Base-by-base conservation (phyloP, 2,113 vertebrate species). In the Zapornia atra region DNA sequence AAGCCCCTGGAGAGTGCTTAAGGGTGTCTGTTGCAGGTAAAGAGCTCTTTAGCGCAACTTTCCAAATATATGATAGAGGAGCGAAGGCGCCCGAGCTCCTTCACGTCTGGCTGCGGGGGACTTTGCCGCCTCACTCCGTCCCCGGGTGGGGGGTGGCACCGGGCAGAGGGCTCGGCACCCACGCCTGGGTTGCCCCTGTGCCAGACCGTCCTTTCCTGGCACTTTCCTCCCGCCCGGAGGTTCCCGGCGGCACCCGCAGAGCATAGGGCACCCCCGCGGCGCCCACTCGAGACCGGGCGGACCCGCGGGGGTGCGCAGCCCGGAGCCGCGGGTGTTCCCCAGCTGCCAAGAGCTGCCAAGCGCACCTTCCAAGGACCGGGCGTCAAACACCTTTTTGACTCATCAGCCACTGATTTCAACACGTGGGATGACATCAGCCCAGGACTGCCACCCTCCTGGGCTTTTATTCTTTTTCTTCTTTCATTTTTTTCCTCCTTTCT, bases 1-100 rank as follows among this genome's bases (percentile, higher is more conserved):
- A 97, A 97, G 97, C 90, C 98, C 97, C 97, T 15, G 92, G 98
- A 98, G 98, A 97, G 97, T 18, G 96, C 97, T 98, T 89, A 90
- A 89, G 97, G 97, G 97, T 96, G 97, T 95, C 97, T 92, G 92
- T 68, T 85, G 93, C 97, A 98, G 98, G 97, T 97, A 97, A 94
- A 97, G 94, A 92, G 97, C 97, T 97, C 94, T 96, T 91, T 94
- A 97, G 92, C 15, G 22, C 95, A 66, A 91, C 94, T 97, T 97
- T 72, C 92, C 92, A 11, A 82, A 90, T 82, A 48, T 60, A 53
- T 33, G 16, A 48, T 22, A 38, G 54, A 34, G 79, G 88, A 73
- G 44, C 34, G 6, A 51, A 50, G 86, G 76, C 12, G 12, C 54
- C 59, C 40, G 46, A 28, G 60, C 71, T 61, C 26, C 64, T 48